Evolutionary conservation across 2,888 invertebrate species (phyloP), one percentile per base, ranked within the genome.

Genomic region (Cactoblastis cactorum): DNA sequence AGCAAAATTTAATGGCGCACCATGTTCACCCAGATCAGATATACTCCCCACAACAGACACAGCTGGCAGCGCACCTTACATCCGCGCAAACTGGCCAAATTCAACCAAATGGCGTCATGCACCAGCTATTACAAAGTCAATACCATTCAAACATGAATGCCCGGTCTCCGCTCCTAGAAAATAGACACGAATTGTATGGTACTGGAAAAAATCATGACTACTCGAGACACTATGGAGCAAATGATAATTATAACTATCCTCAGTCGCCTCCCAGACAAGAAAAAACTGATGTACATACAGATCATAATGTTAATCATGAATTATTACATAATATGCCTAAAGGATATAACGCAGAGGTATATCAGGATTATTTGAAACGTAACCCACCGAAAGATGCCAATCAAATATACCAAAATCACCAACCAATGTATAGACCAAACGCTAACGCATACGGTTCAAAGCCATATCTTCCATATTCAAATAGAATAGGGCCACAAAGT

Each of bases 261-360:
- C 90, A 91, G 61, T 89, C 90, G 56, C 91, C 90, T 46, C 77
- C 84, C 22, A 80, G 87, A 62, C 63, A 72, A 38, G 90, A 91
- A 58, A 80, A 86, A 55, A 77, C 82, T 28, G 87, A 89, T 57
- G 62, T 83, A 46, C 83, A 81, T 52, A 81, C 81, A 53, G 89
- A 88, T 54, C 85, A 82, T 57, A 88, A 86, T 53, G 87, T 86
- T 14, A 87, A 90, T 63, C 85, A 85, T 48, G 84, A 88, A 66
- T 61, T 87, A 54, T 70, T 87, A 50, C 84, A 87, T 54, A 84
- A 83, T 64, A 81, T 87, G 41, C 86, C 89, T 6, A 82, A 86
- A 65, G 90, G 91, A 64, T 92, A 92, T 64, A 90, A 92, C 51
- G 90, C 91, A 8, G 92, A 92, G 74, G 90, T 90, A 49, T 89